Evolutionary conservation across 2,113 vertebrate genomes (phyloP), one percentile per base, ranked within the genome.

Genomic region (Oostethus manadensis): DNA sequence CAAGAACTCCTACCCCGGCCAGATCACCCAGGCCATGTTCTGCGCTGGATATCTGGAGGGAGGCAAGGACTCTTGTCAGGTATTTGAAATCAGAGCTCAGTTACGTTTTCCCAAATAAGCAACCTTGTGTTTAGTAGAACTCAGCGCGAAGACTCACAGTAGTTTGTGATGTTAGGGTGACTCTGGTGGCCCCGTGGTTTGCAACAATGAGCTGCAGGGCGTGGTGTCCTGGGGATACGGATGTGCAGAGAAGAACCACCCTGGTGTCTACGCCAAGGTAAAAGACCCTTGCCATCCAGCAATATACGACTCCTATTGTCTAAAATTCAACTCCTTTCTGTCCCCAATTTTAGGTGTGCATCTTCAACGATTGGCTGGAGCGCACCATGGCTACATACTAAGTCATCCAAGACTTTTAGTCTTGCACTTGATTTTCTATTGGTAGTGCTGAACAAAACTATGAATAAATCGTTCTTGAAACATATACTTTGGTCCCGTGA

Each of bases 21-120:
- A 80, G 79, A 92, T 93, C 87, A 90, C 90, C 0, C 0, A 69
- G 0, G 69, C 87, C 84, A 94, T 94, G 93, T 87, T 94, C 79
- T 94, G 91, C 6, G 90, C 91, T 3, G 93, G 92, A 43, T 91
- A 86, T 33, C 45, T 86, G 40, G 90, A 93, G 68, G 92, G 93
- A 8, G 93, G 92, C 50, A 93, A 92, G 67, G 92, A 93, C 80
- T 90, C 92, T 48, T 94, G 92, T 60, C 91, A 94, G 91, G 92
- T 89, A 77, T 45, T 54, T 44, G 1, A 26, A 45, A 29, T 46
- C 43, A 8, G n/a, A 16, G 45, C 18, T n/a, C 45, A 10, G 8
- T 8, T 6, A 38, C 10, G 15, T 21, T 38, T 35, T n/a, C 15
- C 22, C 15, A 45, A n/a, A 17, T 22, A 1, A 49, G 13, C 14